Evolutionary conservation across 2,888 invertebrate species (phyloP), one percentile per base, ranked within the genome.

Genomic region (Metacarcinus magister): DNA sequence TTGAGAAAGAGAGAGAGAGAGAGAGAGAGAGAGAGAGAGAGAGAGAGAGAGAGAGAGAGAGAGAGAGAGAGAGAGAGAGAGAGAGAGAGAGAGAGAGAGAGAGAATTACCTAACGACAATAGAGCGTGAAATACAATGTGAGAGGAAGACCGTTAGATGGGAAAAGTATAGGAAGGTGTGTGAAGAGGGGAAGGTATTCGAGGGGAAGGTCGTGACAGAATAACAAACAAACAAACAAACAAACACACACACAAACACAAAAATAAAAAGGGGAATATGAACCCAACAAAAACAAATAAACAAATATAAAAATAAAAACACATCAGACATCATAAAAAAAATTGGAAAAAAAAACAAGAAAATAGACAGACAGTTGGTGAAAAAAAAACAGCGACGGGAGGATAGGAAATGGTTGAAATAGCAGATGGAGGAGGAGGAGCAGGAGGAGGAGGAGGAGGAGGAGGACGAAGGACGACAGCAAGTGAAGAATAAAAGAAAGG

Each of bases 1-100:
- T 87, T 39, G 87, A 90, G 54, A 94, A 90, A 90, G 94, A 87
- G 90, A 87, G 87, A 90, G 60, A 94, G 94, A 94, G 89, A 87
- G 90, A 87, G 90, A 87, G 89, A 90, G 94, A 90, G 48, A 44
- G 90, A 94, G 89, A 54, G 89, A 44, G 44, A 89, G 94, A 54
- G 90, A 90, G 82, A 44, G 90, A 90, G 94, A 90, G 90, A 39
- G 89, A 90, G 90, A 90, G 43, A 54, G 28, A 32, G 39, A 54
- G 54, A 60, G 94, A 60, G 44, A 3, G 32, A 43, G 43, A 43
- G 13, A 43, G 90, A 54, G 87, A 90, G 32, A 90, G 94, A 39
- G 90, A 54, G 90, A 19, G 90, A 54, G 48, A 32, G 28, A 46
- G 87, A 82, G 39, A 39, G 67, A 67, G 91, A 43, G 5, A 43